A percentile compares a stretch with the other conserved stretches of the same genome.
These are phyloP conservation scores for Saccostrea glomerata DNA, from an alignment of 1,140 invertebrate genomes.

Conservation along the genomic window DNA sequence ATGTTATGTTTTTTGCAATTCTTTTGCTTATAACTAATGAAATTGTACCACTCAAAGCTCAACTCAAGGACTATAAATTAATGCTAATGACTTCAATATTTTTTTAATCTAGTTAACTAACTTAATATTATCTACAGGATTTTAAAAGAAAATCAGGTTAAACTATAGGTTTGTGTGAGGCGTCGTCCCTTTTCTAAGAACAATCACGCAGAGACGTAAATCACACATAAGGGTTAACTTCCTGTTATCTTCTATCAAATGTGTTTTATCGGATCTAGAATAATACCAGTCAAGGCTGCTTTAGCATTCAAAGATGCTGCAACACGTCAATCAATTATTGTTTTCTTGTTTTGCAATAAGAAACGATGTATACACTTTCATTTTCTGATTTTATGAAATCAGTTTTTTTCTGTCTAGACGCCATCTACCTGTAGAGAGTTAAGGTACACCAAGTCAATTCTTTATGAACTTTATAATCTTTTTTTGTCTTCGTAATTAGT, in stretches of 20 bases:
- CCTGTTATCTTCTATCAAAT: slow-evolving; percentile 1
- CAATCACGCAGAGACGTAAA: neutral
- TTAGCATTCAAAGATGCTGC: neutral
- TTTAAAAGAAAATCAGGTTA: neutral
- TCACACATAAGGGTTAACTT: neutral
- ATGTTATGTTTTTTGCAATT: no score
- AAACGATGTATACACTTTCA: slow-evolving; percentile 23
- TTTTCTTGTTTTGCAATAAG: slow-evolving; percentile 28
- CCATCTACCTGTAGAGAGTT: neutral
- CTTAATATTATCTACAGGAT: neutral
- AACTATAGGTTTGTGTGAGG: neutral
- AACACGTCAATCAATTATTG: slow-evolving; percentile 19
- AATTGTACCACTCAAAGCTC: no score
- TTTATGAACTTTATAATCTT: neutral
- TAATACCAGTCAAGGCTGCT: neutral
- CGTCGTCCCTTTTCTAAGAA: neutral
- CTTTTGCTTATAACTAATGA: no score
- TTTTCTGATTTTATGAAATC: neutral
- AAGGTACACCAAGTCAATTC: neutral
- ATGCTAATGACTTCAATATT: no score
- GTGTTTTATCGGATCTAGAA: slow-evolving; percentile 20
- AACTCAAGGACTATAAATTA: no score
- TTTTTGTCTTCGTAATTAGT: neutral
- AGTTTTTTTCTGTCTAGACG: neutral
- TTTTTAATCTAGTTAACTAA: neutral